Evolutionary conservation across 2,113 vertebrate genomes (phyloP).

Genomic region (Ptilonorhynchus violaceus): DNA sequence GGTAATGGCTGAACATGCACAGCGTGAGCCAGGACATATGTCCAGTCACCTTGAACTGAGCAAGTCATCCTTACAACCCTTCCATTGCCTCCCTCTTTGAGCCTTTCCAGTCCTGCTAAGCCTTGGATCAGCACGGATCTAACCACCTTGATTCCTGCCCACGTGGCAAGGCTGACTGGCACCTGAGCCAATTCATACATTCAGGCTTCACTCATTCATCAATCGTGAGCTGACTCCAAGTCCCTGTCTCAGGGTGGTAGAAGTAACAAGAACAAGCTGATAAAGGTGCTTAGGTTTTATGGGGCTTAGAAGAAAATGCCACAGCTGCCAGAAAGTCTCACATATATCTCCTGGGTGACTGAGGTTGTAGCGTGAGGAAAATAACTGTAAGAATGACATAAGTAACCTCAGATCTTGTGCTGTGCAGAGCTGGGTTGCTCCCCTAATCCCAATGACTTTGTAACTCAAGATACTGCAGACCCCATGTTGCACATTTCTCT

Average conservation of each 20-base stretch:
- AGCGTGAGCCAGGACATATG: not conserved
- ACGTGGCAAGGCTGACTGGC: not conserved
- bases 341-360: not conserved
- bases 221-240: not conserved
- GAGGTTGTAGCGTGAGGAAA: not conserved
- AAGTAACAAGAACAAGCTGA: not conserved
- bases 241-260: not conserved
- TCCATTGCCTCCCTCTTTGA: not conserved
- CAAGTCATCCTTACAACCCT: not conserved
- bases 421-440: not conserved
- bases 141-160: not conserved
- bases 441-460: not conserved
- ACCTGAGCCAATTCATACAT: not conserved
- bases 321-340: not conserved
- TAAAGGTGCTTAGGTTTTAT: not conserved
- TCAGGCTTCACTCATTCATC: not conserved
- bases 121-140: not conserved
- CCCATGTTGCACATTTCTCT: not conserved
- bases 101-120: not conserved
- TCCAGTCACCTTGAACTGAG: not conserved
- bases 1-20: not conserved
- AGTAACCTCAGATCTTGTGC: not conserved
- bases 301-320: not conserved
- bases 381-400: not conserved
- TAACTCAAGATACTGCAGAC: not conserved